Evolutionary conservation across 2,797 vertebrate species (phyloP).

Genomic region (Rhodeus uyekii): DNA sequence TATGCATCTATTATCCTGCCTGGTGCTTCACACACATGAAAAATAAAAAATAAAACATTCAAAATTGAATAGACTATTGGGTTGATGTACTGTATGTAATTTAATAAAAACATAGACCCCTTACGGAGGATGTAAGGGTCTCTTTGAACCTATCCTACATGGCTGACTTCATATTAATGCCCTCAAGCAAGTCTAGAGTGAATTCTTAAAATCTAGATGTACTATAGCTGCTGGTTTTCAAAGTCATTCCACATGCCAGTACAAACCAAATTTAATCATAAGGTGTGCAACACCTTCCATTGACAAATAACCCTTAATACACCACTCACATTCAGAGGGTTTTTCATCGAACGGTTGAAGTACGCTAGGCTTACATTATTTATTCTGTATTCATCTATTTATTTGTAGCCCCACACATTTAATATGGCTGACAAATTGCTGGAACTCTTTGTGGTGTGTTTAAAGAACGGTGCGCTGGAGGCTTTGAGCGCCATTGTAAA

Average conservation of each 20-base stretch:
- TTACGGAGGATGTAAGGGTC: neutral
- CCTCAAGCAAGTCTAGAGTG: neutral
- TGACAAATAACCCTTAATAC: constrained; percentile 19
- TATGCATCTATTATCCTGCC: neutral
- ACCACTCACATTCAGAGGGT: neutral
- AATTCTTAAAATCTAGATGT: neutral
- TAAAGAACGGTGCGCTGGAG: constrained; percentile 43
- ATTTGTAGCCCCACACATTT: constrained; percentile 22
- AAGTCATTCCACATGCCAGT: neutral
- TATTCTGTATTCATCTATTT: too few relatives aligned
- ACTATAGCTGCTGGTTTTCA: neutral
- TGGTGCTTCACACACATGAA: neutral
- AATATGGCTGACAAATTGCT: constrained; percentile 32
- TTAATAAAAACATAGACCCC: constrained; percentile 1
- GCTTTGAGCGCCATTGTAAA: constrained; percentile 43
- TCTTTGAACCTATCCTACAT: neutral
- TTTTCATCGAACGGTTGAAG: constrained; percentile 6
- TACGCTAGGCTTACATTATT: constrained; percentile 1
- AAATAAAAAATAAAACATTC: neutral
- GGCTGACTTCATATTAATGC: constrained; percentile 5
- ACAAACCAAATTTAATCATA: constrained; percentile 4
- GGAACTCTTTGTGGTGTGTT: constrained; percentile 37
- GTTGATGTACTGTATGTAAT: neutral
- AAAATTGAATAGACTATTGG: neutral
- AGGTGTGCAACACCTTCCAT: neutral